A percentile compares a stretch with the other conserved stretches of the same genome.
These are phyloP conservation scores for Hoplodrina blanda DNA, from an alignment of 2,888 invertebrate species.

Conservation along the genomic window DNA sequence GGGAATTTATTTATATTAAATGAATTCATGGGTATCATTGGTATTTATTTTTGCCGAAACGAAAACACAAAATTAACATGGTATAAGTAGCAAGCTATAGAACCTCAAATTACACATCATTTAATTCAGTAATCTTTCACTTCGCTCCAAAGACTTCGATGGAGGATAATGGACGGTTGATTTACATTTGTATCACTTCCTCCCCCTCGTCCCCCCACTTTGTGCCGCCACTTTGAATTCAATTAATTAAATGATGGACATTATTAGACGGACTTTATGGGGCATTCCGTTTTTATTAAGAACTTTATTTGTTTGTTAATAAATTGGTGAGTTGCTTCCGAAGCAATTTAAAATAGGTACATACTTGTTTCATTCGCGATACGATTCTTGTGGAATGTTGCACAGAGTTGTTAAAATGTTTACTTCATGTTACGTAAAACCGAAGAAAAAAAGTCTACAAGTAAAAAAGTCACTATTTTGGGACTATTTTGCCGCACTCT, in stretches of 20 bases:
- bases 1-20: no score
- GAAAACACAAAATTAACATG: no score
- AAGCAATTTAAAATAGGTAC: not conserved
- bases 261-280: conserved; percentile 50
- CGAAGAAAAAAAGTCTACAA: no score
- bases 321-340: conserved; percentile 17
- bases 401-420: no score
- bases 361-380: conserved; percentile 2
- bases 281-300: conserved; percentile 42
- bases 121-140: conserved; percentile 48
- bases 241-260: conserved; percentile 56
- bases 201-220: not conserved
- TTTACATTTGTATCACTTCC: conserved; percentile 65
- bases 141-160: conserved; percentile 30
- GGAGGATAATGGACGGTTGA: conserved; percentile 55
- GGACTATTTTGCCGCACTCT: no score
- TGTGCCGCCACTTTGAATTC: conserved; percentile 32
- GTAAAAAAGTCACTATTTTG: no score
- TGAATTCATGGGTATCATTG: no score
- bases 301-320: conserved; percentile 36
- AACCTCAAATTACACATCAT: conserved; percentile 24
- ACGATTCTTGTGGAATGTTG: not conserved
- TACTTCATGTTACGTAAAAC: no score
- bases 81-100: not conserved
- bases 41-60: no score